phyloP scores from a whole-genome alignment of 2,888 invertebrate species.

The Himalopsyche anomala region DNA sequence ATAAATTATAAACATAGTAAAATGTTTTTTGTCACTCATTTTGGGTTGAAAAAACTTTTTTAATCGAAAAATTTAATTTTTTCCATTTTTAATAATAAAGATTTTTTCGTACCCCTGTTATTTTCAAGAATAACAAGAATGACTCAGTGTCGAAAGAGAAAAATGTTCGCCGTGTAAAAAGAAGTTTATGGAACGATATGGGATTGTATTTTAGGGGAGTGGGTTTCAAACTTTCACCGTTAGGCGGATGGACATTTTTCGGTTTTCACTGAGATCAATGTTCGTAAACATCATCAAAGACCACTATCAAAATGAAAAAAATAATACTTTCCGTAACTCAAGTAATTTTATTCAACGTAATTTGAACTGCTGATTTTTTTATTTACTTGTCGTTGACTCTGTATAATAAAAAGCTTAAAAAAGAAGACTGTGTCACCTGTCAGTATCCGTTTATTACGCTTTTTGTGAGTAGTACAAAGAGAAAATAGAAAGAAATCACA shows the following conservation, averaged over 20 bases:
- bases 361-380: too few species aligned
- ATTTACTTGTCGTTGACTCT: too few species aligned
- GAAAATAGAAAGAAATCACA: too few species aligned
- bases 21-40: too few species aligned
- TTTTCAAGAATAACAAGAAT: slow-evolving; percentile 6
- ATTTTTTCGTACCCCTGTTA: not conserved
- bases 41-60: too few species aligned
- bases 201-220: slow-evolving; percentile 4
- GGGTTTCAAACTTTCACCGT: not conserved
- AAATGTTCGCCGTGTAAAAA: slow-evolving; percentile 16
- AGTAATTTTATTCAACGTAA: not conserved
- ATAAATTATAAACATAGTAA: too few species aligned
- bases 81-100: not conserved
- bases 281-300: not conserved
- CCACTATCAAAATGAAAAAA: not conserved
- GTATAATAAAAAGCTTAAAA: too few species aligned
- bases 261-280: not conserved
- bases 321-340: not conserved
- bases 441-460: too few species aligned
- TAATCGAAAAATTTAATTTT: not conserved
- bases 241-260: slow-evolving; percentile 7
- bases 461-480: too few species aligned
- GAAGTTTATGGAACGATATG: slow-evolving; percentile 19
- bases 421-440: too few species aligned
- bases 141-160: slow-evolving; percentile 22